Percentiles rank a stretch among this genome's conserved stretches.
Evolutionary conservation across 2,888 invertebrate species (phyloP).

Genomic region (Chrysolina oricalcia): DNA sequence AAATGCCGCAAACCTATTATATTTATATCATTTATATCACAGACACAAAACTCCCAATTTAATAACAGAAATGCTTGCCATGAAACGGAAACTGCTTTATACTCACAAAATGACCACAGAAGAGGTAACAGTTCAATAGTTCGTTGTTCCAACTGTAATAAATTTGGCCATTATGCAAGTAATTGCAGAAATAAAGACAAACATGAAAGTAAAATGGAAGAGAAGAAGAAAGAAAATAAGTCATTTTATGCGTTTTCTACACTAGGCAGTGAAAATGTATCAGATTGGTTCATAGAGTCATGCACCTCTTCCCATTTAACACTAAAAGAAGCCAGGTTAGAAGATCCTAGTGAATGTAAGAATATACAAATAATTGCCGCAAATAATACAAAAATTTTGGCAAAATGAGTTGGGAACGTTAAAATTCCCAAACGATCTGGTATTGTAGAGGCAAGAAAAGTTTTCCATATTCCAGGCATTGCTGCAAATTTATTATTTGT

Average conservation of each 20-base stretch:
- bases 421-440: conserved; percentile 10
- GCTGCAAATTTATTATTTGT: conserved; percentile 18
- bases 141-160: background rate
- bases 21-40: too few relatives aligned
- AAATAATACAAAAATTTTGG: conserved; percentile 32
- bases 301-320: conserved; percentile 57
- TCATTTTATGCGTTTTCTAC: background rate
- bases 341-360: conserved; percentile 23
- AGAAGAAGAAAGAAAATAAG: background rate
- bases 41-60: too few relatives aligned
- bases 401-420: conserved; percentile 26
- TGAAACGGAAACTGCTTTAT: background rate
- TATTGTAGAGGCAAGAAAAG: conserved; percentile 18
- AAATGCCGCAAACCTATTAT: too few relatives aligned
- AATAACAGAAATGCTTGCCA: too few relatives aligned
- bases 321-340: conserved; percentile 37
- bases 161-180: background rate
- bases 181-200: background rate
- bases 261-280: conserved; percentile 19
- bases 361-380: too few relatives aligned
- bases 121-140: background rate
- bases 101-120: background rate
- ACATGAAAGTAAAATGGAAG: background rate
- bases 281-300: conserved; percentile 57
- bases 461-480: background rate